phyloP scores from a whole-genome alignment of 2,797 vertebrate species.

The Enteromius treurensis region DNA sequence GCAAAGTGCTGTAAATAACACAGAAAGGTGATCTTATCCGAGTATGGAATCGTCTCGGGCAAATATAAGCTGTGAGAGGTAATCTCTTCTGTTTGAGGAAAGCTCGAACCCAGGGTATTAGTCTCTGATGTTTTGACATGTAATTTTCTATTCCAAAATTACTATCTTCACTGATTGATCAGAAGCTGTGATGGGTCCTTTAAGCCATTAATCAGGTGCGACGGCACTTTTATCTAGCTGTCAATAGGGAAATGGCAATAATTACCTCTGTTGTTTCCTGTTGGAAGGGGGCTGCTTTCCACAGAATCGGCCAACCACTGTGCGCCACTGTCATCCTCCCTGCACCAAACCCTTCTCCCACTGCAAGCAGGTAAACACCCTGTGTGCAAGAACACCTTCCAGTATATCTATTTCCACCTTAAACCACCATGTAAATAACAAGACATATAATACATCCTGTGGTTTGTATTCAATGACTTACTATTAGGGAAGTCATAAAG shows the following conservation, averaged over 20 bases:
- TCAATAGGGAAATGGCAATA: conserved; percentile 64
- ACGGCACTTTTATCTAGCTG: conserved; percentile 74
- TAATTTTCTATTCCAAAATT: conserved; percentile 77
- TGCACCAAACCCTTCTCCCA: conserved; percentile 96
- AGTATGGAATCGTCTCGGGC: conserved; percentile 67
- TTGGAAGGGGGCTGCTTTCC: conserved; percentile 89
- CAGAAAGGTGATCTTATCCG: conserved; percentile 71
- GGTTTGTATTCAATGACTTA: background rate
- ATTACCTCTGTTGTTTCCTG: conserved; percentile 57
- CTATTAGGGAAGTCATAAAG: conserved; percentile 18
- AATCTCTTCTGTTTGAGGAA: conserved; percentile 63
- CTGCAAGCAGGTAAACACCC: conserved; percentile 90
- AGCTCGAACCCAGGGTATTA: conserved; percentile 64
- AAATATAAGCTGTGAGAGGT: conserved; percentile 62
- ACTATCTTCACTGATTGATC: conserved; percentile 76
- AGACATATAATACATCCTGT: background rate
- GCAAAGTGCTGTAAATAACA: conserved; percentile 70
- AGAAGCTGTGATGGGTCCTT: conserved; percentile 67
- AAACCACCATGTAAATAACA: background rate
- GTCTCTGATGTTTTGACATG: conserved; percentile 76
- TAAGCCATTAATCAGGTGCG: conserved; percentile 74
- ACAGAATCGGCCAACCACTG: conserved; percentile 81
- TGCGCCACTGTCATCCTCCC: conserved; percentile 87
- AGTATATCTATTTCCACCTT: too few species aligned
- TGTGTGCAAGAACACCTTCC: background rate